Percentiles rank a stretch among this genome's conserved stretches.
These are phyloP conservation scores for Eristalis pertinax DNA, from an alignment of 2,888 invertebrate genomes.

Conservation along the genomic window DNA sequence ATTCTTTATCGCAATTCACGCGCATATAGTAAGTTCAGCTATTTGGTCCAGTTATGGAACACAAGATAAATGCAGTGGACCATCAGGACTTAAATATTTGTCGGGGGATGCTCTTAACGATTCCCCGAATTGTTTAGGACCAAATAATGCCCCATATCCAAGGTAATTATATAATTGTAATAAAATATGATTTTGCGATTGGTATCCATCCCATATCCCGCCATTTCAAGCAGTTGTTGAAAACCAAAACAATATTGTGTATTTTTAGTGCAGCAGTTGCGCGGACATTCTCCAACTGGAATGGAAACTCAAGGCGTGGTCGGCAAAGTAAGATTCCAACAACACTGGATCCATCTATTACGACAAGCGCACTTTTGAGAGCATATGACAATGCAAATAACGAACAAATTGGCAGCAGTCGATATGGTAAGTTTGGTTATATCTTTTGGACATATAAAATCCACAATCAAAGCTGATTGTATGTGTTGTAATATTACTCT, in stretches of 20 bases:
- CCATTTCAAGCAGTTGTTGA: not conserved
- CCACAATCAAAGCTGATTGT: not conserved
- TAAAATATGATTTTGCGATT: not conserved
- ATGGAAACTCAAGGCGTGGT: slow-evolving; percentile 87
- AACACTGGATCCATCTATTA: slow-evolving; percentile 88
- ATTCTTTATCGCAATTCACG: slow-evolving; percentile 77
- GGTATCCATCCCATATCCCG: no score
- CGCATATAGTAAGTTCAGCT: slow-evolving; percentile 77
- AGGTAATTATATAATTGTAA: slow-evolving; percentile 84
- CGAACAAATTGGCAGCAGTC: slow-evolving; percentile 79
- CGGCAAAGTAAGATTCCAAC: slow-evolving; percentile 84
- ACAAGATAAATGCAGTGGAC: slow-evolving; percentile 83
- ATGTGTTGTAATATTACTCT: not conserved
- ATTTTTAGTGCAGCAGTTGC: slow-evolving; percentile 88
- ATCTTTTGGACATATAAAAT: not conserved
- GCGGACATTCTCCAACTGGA: slow-evolving; percentile 87
- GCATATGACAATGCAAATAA: slow-evolving; percentile 84
- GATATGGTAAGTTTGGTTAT: slow-evolving; percentile 81
- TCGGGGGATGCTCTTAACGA: slow-evolving; percentile 94
- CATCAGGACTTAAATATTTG: slow-evolving; percentile 89
- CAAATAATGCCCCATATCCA: slow-evolving; percentile 92
- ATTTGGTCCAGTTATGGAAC: slow-evolving; percentile 78
- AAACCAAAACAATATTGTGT: not conserved
- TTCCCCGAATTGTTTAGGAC: slow-evolving; percentile 89
- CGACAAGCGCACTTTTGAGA: slow-evolving; percentile 87